Evolutionary conservation across 2,797 vertebrate genomes (phyloP).

Genomic region (Leucoraja ocellata): DNA sequence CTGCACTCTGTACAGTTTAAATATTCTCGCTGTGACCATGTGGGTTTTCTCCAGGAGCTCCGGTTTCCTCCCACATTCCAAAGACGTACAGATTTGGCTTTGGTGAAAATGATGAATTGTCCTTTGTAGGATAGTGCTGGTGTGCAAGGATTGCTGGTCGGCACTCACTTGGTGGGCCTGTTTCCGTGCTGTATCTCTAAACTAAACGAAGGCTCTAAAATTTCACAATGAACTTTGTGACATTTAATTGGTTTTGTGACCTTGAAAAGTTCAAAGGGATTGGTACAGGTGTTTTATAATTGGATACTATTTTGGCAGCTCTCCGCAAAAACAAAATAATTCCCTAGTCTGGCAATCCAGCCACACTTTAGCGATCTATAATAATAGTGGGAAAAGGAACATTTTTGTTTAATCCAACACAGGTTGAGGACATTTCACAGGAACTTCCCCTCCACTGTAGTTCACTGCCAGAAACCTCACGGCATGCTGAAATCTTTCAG

Average conservation of each 20-base stretch:
- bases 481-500: not conserved
- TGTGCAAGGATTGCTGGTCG: no score
- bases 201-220: not conserved
- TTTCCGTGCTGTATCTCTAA: no score
- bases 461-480: not conserved
- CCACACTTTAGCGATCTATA: not conserved
- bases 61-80: no score
- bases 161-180: no score
- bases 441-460: not conserved
- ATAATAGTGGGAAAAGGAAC: not conserved
- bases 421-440: not conserved
- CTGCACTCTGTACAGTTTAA: no score
- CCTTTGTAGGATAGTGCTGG: no score
- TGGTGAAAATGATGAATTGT: no score
- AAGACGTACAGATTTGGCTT: no score
- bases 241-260: constrained; percentile 16
- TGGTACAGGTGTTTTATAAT: not conserved
- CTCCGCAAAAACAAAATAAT: not conserved
- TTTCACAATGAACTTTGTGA: not conserved
- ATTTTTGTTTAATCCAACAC: not conserved
- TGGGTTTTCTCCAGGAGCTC: no score
- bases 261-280: not conserved
- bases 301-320: not conserved
- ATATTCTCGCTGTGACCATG: no score
- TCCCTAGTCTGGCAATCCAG: not conserved